Evolutionary conservation across 2,113 vertebrate genomes (phyloP), one percentile per base, ranked within the genome.

Genomic region (Brachyistius frenatus): DNA sequence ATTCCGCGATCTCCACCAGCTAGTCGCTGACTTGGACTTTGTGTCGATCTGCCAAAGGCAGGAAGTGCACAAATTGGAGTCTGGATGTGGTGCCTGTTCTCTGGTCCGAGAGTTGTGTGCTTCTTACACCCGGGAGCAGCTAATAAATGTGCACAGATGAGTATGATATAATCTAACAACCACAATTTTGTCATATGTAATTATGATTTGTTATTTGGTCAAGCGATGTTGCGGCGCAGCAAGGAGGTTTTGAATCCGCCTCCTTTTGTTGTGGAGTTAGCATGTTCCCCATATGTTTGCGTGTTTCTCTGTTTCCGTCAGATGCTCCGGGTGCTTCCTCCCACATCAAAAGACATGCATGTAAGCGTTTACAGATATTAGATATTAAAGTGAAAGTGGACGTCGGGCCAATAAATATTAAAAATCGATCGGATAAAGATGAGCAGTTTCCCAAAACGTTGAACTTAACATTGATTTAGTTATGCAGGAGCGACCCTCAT

Each of bases 311-410:
- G 13, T 62, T 61, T 61, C 47, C 54, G 35, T n/a, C 44, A 31
- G 39, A 56, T 44, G 71, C 72, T 64, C 49, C 16, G 7, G 80
- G 65, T 64, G 16, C 52, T 76, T 81, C 73, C 79, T 66, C 73
- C 31, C 31, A 54, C 73, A 57, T 76, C 30, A 71, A 69, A 71
- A 37, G 16, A 70, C 33, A 70, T 7, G 66, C 53, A 61, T 46
- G 46, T 70, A 37, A 61, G 32, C 54, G 54, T 4, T 55, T 55
- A 37, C 49, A 5, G 14, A 16, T 50, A n/a, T 50, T n/a, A 4
- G 49, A 6, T 50, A 50, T n/a, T 16, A 16, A 50, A 50, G 4
- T 16, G 49, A 16, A 50, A 50, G 49, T 16, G 49, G 1, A 50
- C 15, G 5, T 50, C 49, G 13, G 13, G 39, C 41, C 13, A 9